These are phyloP conservation scores for Rana temporaria DNA, from an alignment of 2,113 vertebrate species.

Conservation along the genomic window DNA sequence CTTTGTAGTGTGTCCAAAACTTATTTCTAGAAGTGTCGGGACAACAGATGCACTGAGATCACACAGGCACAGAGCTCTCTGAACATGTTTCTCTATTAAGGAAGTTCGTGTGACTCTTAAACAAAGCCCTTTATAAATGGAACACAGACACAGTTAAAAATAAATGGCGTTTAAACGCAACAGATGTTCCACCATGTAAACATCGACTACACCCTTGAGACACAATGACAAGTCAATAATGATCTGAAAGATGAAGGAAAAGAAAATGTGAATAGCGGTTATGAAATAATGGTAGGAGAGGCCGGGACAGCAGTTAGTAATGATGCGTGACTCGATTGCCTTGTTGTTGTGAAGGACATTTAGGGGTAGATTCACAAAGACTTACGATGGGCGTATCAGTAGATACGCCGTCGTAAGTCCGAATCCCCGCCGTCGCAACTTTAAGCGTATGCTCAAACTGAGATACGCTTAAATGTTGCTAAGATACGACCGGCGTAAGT, in stretches of 20 bases:
- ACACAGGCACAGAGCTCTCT: background rate
- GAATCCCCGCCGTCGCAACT: too few relatives aligned
- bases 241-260: background rate
- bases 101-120: conserved; percentile 9
- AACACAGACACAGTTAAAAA: conserved; percentile 1
- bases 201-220: background rate
- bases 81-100: conserved; percentile 9
- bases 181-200: conserved; percentile 12
- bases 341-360: too few relatives aligned
- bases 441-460: too few relatives aligned
- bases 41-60: background rate
- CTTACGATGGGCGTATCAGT: too few relatives aligned
- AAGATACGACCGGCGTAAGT: too few relatives aligned
- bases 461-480: too few relatives aligned
- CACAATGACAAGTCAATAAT: conserved; percentile 9
- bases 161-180: conserved; percentile 4
- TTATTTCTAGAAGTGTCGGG: conserved; percentile 29
- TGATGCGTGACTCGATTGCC: too few relatives aligned
- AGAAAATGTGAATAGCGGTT: background rate
- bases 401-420: too few relatives aligned
- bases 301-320: background rate
- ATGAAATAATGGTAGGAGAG: background rate
- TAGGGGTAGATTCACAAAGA: too few relatives aligned
- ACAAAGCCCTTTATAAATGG: conserved; percentile 47
- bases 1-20: conserved; percentile 37